These are phyloP conservation scores for Grantiella picta DNA, from an alignment of 2,113 vertebrate species.

Conservation along the genomic window DNA sequence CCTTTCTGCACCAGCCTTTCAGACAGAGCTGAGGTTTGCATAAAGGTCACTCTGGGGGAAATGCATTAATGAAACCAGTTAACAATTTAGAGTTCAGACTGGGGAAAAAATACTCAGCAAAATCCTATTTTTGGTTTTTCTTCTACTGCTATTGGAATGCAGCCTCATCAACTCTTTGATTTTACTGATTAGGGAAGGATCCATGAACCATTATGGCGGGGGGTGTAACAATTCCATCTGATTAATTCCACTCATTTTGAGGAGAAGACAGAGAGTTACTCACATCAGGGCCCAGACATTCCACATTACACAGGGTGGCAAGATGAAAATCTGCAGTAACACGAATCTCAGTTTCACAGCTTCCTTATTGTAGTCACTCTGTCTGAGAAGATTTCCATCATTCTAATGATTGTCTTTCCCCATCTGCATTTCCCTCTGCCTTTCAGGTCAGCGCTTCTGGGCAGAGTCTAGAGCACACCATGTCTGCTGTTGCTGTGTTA, in stretches of 20 bases:
- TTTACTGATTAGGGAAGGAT: neutral
- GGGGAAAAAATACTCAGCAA: neutral
- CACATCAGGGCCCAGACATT: neutral
- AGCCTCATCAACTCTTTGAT: neutral
- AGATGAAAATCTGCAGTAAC: neutral
- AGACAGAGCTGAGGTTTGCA: neutral
- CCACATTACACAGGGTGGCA: neutral
- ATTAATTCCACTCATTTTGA: neutral
- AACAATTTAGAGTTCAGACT: neutral
- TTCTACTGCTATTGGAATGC: neutral
- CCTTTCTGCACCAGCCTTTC: neutral
- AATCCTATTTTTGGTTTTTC: neutral
- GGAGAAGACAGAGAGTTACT: neutral
- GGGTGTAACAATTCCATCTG: neutral
- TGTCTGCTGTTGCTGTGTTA: neutral
- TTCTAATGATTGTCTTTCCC: neutral
- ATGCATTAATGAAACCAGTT: neutral
- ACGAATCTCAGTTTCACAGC: neutral
- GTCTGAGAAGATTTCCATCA: neutral
- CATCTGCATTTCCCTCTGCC: neutral
- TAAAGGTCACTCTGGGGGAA: neutral
- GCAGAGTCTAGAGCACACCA: constrained; percentile 75
- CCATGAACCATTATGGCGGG: neutral
- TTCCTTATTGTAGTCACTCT: neutral
- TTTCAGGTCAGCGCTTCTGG: constrained; percentile 85